Base-by-base conservation (phyloP, 2,888 invertebrate species). In the Drosophila anceps region DNA sequence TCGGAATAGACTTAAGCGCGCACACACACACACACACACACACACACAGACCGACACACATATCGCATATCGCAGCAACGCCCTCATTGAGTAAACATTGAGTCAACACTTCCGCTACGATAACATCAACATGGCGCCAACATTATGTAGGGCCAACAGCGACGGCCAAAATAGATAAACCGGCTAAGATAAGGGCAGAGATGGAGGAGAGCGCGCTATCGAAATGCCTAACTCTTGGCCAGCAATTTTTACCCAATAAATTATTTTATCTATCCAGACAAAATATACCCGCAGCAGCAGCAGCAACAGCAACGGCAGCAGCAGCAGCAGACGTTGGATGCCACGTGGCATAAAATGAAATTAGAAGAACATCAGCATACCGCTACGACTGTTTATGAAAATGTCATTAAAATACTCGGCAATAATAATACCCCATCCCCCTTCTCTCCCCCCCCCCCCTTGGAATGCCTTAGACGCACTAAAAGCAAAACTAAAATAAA, bases 71-170 rank as follows among this genome's bases (percentile, higher is more conserved):
- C 68, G 75, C 68, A 82, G 79, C 79, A 73, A 84, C 86, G 84
- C 86, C 86, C 86, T 88, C 87, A 88, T 86, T 86, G 86, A 88
- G 86, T 87, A 88, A 88, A 86, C 87, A 88, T 87, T 88, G 88
- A 87, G 87, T 88, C 87, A 87, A 87, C 87, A 87, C 86, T 86
- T 86, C 88, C 86, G 88, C 77, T 75, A 72, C 76, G 88, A 88
- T 88, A 86, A 83, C 86, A 87, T 87, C 87, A 87, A 78, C 83
- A 83, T 87, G 87, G 87, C 87, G 87, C 87, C 87, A 87, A 83
- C 83, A 84, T 87, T 82, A 88, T 86, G 76, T 77, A 74, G 81
- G 68, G 81, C 78, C 79, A 69, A 73, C 75, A 80, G 69, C 81
- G 74, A 67, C 74, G 70, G 78, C 81, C 83, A 82, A 81, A 79